These are phyloP conservation scores for Parauchenoglanis punctatus DNA, from an alignment of 2,797 vertebrate genomes.

Conservation along the genomic window DNA sequence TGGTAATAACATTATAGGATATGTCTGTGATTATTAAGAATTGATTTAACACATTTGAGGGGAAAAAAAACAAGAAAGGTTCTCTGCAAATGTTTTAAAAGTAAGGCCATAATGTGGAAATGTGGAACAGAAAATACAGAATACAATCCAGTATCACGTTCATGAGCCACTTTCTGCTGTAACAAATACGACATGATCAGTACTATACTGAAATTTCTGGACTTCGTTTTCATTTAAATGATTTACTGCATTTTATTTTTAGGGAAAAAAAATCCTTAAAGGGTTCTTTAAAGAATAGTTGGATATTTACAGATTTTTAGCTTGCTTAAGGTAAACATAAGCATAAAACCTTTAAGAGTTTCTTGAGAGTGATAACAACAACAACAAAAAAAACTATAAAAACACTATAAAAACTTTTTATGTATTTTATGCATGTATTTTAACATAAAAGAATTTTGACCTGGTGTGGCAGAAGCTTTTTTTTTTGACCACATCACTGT, in stretches of 20 bases:
- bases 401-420: no score
- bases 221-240: not conserved
- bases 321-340: not conserved
- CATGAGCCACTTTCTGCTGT: not conserved
- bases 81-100: conserved; percentile 11
- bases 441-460: not conserved
- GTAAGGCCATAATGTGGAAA: conserved; percentile 17
- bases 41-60: conserved; percentile 49
- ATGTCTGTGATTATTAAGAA: conserved; percentile 56
- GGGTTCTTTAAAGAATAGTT: not conserved
- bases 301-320: not conserved
- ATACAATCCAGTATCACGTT: not conserved
- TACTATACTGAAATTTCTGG: not conserved
- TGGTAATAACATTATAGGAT: conserved; percentile 42
- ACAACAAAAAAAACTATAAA: no score
- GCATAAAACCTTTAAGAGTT: not conserved
- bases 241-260: not conserved
- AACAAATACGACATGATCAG: not conserved
- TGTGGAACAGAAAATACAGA: not conserved
- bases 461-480: not conserved
- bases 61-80: not conserved
- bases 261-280: not conserved
- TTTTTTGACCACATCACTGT: not conserved
- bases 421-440: not conserved
- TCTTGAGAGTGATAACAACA: not conserved